Conservation (phyloP, 2,888 invertebrate species). For the Papilio elwesi region DNA sequence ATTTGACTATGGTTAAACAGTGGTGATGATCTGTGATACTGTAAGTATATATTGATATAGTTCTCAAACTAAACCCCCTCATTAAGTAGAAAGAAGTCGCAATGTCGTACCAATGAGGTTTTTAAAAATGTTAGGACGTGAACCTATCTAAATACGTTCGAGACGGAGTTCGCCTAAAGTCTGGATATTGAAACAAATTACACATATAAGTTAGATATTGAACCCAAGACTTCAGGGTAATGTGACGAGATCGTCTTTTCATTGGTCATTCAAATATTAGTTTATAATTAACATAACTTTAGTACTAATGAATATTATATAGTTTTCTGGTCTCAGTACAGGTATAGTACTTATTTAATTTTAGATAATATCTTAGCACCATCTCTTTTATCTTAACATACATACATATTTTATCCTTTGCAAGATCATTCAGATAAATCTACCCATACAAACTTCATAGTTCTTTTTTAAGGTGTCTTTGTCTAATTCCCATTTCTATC, state of each 20-base stretch:
- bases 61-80: no score
- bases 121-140: not conserved
- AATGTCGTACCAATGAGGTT: not conserved
- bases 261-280: conserved; percentile 5
- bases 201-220: not conserved
- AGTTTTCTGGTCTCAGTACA: conserved; percentile 31
- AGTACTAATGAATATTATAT: conserved; percentile 33
- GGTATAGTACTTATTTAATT: conserved; percentile 32
- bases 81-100: no score
- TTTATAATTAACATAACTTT: conserved; percentile 21
- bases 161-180: no score
- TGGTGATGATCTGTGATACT: not conserved
- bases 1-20: conserved; percentile 4
- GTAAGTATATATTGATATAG: no score
- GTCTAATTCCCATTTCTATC: no score
- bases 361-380: not conserved
- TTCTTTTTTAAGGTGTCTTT: no score
- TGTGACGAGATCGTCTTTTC: not conserved
- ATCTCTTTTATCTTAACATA: not conserved
- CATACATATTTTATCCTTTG: not conserved
- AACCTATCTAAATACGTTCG: not conserved
- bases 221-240: not conserved
- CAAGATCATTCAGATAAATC: not conserved
- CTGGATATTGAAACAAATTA: no score
- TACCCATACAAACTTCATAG: not conserved